Base-by-base conservation (phyloP, 2,797 vertebrate genomes). In the Neosalanx taihuensis region DNA sequence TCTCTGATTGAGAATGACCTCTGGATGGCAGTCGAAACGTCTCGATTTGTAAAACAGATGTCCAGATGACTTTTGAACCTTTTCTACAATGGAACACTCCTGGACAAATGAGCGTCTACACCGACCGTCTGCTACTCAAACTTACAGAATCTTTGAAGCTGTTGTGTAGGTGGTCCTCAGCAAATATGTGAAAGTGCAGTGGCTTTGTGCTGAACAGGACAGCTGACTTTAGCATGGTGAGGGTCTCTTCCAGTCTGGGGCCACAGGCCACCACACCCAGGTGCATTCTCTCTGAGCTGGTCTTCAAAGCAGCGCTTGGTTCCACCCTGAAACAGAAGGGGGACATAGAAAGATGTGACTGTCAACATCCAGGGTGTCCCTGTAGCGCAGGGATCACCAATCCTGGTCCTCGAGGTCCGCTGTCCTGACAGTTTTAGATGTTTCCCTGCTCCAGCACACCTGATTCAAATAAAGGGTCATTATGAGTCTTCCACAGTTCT, bases 201-300 rank as follows among this genome's bases (percentile, higher is more conserved):
- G 88, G 91, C 79, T 89, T 95, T 80, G 90, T 86, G 86, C 95
- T 95, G 87, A 99, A 94, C 75, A 98, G 91, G 74, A 98, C 70
- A 2, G 96, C 96, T 67, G 97, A 99, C 88, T 96, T 98, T 81
- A 99, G 73, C 97, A 99, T 99, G 66, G 90, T 95, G 75, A 99
- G 75, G 2, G 96, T 98, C 85, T 99, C 98, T 61, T 97, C 94
- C 78, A 99, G 86, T 77, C 97, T 93, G 83, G 95, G 89, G 31
- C 97, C 98, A 82, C 98, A 99, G 80, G 97, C 95, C 85, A 98
- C 98, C 81, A 99, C 97, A 5, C 96, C 96, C 64, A 99, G 87
- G 78, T 97, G 95, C 90, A 97, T 94, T 63, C 85, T 88, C 81
- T 92, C 72, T 0, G n/a, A 71, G 18, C 71, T 80, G 13, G 67